phyloP scores from a whole-genome alignment of 1,140 invertebrate genomes.

The Oedothorax gibbosus region DNA sequence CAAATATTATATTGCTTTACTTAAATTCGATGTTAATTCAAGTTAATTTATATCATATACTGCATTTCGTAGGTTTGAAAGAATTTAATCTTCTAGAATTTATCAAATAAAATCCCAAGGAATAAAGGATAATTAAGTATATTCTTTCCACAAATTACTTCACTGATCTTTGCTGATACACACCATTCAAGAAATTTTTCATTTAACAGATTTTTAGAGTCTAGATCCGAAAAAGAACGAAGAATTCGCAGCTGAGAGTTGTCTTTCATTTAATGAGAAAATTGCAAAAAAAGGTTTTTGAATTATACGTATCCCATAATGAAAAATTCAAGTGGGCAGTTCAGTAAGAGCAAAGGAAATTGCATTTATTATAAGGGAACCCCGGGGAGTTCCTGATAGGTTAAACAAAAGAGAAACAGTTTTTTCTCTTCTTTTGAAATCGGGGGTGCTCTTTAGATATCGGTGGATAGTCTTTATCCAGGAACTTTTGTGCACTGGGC shows the following conservation, averaged over 20 bases:
- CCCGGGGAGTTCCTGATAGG: background rate
- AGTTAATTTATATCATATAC: no score
- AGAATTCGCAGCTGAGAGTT: background rate
- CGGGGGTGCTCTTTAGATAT: background rate
- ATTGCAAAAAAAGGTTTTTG: background rate
- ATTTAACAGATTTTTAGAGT: no score
- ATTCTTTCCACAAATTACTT: no score
- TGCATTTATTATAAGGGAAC: slow-evolving; percentile 7
- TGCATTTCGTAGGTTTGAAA: no score
- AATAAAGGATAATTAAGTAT: no score
- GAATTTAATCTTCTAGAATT: no score
- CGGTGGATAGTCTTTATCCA: background rate
- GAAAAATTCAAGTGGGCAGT: slow-evolving; percentile 6
- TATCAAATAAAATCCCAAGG: no score
- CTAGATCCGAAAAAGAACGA: background rate
- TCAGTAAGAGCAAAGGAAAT: slow-evolving; percentile 6
- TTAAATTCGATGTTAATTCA: no score
- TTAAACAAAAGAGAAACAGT: background rate
- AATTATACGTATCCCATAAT: slow-evolving; percentile 1
- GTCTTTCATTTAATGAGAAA: slow-evolving; percentile 27
- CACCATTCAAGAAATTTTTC: no score
- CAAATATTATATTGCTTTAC: no score
- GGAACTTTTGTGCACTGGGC: background rate
- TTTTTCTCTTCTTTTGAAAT: background rate
- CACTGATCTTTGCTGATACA: no score